phyloP scores from a whole-genome alignment of 2,797 vertebrate genomes.

The Tarsius wallacei region DNA sequence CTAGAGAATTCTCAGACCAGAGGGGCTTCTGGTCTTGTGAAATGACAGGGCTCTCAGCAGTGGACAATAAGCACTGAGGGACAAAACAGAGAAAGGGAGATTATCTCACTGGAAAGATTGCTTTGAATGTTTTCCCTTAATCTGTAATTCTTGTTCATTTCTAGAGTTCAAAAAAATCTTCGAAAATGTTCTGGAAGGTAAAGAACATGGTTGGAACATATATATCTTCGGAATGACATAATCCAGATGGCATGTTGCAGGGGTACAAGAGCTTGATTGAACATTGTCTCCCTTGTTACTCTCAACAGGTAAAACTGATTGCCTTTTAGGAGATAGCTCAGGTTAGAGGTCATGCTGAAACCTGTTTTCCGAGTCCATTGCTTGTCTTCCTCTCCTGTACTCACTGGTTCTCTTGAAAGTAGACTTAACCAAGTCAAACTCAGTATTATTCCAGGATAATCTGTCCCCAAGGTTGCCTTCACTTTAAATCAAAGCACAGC shows the following conservation, averaged over 20 bases:
- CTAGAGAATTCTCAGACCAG: too few relatives aligned
- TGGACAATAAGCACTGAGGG: accelerated
- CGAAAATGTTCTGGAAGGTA: background rate
- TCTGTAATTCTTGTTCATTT: background rate
- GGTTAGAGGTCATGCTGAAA: background rate
- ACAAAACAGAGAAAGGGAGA: background rate
- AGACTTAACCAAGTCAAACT: background rate
- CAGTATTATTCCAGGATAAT: background rate
- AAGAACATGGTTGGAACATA: background rate
- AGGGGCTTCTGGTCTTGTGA: background rate
- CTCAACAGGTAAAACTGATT: background rate
- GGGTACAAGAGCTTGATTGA: too few relatives aligned
- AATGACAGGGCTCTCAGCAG: accelerated
- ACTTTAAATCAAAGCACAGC: background rate
- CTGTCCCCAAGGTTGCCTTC: background rate
- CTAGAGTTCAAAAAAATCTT: background rate
- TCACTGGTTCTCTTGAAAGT: background rate
- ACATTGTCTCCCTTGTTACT: background rate
- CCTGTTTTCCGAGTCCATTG: background rate
- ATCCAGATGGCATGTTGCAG: accelerated
- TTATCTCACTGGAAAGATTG: background rate
- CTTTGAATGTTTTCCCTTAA: background rate
- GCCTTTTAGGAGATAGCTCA: background rate
- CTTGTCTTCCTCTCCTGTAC: background rate
- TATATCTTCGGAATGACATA: background rate